Evolutionary conservation across 2,888 invertebrate genomes (phyloP).

Genomic region (Platycheirus rosarum): DNA sequence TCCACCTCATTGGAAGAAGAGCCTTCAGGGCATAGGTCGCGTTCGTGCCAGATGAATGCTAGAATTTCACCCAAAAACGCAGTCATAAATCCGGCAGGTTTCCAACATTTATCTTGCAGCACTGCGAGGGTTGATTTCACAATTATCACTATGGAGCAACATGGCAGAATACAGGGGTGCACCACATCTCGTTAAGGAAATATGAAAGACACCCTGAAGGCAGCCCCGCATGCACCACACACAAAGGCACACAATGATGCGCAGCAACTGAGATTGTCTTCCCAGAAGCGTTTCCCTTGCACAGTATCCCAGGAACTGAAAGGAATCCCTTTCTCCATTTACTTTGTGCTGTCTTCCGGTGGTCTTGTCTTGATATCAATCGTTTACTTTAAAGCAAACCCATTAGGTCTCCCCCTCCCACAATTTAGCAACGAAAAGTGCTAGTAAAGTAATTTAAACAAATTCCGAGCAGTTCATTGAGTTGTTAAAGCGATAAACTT

Average conservation of each 20-base stretch:
- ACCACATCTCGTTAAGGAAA: conserved; percentile 69
- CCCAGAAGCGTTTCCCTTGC: conserved; percentile 29
- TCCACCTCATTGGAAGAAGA: conserved; percentile 10
- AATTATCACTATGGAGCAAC: conserved; percentile 66
- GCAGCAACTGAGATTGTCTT: conserved; percentile 35
- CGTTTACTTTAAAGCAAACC: conserved; percentile 18
- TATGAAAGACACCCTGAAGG: conserved; percentile 68
- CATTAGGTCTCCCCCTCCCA: neutral
- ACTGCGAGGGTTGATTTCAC: conserved; percentile 43
- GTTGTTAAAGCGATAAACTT: conserved; percentile 73
- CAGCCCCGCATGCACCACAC: conserved; percentile 25
- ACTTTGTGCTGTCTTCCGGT: conserved; percentile 43
- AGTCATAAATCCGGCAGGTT: conserved; percentile 65
- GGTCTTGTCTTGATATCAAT: conserved; percentile 55
- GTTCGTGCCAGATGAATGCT: conserved; percentile 62
- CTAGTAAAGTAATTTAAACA: conserved; percentile 67
- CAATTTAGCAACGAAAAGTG: conserved; percentile 47
- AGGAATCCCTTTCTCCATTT: conserved; percentile 18
- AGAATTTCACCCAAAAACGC: conserved; percentile 61
- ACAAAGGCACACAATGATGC: conserved; percentile 33
- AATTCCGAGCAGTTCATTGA: conserved; percentile 72
- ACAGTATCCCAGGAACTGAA: conserved; percentile 12
- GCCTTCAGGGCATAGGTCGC: conserved; percentile 39
- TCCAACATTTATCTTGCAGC: conserved; percentile 55
- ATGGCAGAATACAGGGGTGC: conserved; percentile 45